Base-by-base conservation (phyloP, 2,113 vertebrate genomes). In the Brachypodius melanocephalos region DNA sequence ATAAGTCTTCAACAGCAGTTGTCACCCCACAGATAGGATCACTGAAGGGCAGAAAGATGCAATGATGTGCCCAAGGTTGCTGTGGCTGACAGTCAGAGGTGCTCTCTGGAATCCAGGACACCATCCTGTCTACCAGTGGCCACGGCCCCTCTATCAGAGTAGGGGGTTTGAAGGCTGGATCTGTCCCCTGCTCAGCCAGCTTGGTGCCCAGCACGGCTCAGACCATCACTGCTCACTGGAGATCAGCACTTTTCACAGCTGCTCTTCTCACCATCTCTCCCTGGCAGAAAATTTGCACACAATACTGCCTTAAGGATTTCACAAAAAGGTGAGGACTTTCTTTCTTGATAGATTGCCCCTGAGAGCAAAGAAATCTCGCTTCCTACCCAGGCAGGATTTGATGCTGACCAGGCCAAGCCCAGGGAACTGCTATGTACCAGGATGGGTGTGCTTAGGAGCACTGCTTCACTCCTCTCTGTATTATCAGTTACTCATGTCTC, bases 131-230 rank as follows among this genome's bases (percentile, higher is more conserved):
- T 42, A 1, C 8, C 21, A 22, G n/a, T 17, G 31, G 8, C 57
- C 2, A 0, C 20, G 61, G 2, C 3, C 22, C 24, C 3, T 55
- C 62, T 24, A 10, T 19, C 46, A 36, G n/a, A 57, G 54, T 0
- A 10, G 25, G 29, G 14, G 32, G 21, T 80, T 31, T 36, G 58
- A 45, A 29, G 58, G n/a, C 42, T 95, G 1, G 5, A 45, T 34
- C 45, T 42, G 1, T 59, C 11, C 40, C 36, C 63, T 78, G 61
- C 58, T 57, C 71, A 17, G 48, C n/a, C 75, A 49, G 29, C 18
- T 29, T 8, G 46, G 38, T 74, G 58, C 43, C 55, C 63, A 55
- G 54, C 82, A 10, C 21, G 0, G 2, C 61, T 24, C 34, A 31
- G 29, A 31, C 18, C 40, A 25, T 8, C 28, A 25, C 32, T 45